Percentiles rank a stretch among this genome's conserved stretches.
phyloP scores from a whole-genome alignment of 2,888 invertebrate species.

The Spodoptera exigua region DNA sequence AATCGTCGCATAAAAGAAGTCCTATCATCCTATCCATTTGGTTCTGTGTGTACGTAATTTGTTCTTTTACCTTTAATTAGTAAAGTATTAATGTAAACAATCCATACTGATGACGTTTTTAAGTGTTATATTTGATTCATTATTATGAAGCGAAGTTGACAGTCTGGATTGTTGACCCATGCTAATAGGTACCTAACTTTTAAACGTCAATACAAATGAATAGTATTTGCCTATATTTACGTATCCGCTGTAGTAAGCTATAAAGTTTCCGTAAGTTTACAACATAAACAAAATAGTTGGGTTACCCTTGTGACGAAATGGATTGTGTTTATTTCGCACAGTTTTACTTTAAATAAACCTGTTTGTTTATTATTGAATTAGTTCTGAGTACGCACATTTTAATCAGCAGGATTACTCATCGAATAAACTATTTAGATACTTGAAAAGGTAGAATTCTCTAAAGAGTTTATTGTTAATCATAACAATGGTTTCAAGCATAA shows the following conservation, averaged over 20 bases:
- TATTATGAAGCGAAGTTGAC: no score
- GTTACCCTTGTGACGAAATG: slow-evolving; percentile 30
- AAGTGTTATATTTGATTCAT: no score
- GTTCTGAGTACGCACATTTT: slow-evolving; percentile 7
- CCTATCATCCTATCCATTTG: no score
- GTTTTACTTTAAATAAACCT: slow-evolving; percentile 3
- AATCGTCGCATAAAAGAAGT: no score
- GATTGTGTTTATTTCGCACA: slow-evolving; percentile 10
- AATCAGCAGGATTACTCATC: background rate
- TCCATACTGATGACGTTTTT: no score
- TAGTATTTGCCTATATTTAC: slow-evolving; percentile 10
- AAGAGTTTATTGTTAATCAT: slow-evolving; percentile 11
- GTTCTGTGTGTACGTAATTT: no score
- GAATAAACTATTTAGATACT: background rate
- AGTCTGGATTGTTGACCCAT: background rate
- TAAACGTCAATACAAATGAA: no score
- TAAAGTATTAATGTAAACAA: no score
- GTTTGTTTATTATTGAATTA: slow-evolving; percentile 2
- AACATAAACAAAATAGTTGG: slow-evolving; percentile 39
- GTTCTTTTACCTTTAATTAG: no score
- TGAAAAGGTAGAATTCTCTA: background rate
- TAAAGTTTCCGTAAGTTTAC: slow-evolving; percentile 31
- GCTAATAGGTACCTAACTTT: slow-evolving; percentile 4
- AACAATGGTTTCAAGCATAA: no score
- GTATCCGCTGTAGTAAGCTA: slow-evolving; percentile 26